Base-by-base conservation (phyloP, 2,113 vertebrate genomes). In the Ploceus nigricollis region DNA sequence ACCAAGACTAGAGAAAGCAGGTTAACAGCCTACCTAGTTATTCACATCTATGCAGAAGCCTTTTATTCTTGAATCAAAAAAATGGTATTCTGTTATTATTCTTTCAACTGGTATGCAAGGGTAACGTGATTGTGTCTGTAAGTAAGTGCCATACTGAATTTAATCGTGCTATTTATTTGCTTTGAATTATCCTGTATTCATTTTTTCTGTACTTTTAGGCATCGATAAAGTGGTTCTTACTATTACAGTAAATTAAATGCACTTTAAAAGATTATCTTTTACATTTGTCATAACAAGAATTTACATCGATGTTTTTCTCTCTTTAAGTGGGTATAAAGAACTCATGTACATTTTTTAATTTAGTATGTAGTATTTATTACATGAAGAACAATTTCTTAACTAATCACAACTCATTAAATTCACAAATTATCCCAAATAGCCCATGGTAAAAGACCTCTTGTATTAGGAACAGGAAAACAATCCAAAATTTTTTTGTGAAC, bases 321-420 rank as follows among this genome's bases (percentile, higher is more conserved):
- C 95, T 96, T 97, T 96, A 98, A 98, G 95, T 92, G 95, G 84
- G 83, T 95, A 92, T 97, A 96, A 97, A 97, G 96, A 96, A 96
- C 95, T 94, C 66, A 30, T 94, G 92, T 91, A 90, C 82, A 89
- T 97, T 97, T 97, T 96, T 97, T 97, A 97, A 98, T 97, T 98
- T 98, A 96, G 96, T 95, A 88, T 82, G 84, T 82, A 80, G 93
- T 96, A 97, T 98, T 97, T 97, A 95, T 98, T 92, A 94, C 82
- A 84, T 20, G 93, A 92, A 95, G 81, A 94, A 94, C 30, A 63
- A 91, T 93, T 95, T 93, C 89, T 92, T 94, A 96, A 95, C 96
- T 97, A 97, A 98, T 98, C 97, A 97, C 91, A 95, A 97, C 95
- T 97, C 96, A 89, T 98, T 97, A 98, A 97, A 98, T 96, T 96